These are phyloP conservation scores for Caenorhabditis sp. DNA, from an alignment of 2,888 invertebrate genomes.

Conservation along the genomic window DNA sequence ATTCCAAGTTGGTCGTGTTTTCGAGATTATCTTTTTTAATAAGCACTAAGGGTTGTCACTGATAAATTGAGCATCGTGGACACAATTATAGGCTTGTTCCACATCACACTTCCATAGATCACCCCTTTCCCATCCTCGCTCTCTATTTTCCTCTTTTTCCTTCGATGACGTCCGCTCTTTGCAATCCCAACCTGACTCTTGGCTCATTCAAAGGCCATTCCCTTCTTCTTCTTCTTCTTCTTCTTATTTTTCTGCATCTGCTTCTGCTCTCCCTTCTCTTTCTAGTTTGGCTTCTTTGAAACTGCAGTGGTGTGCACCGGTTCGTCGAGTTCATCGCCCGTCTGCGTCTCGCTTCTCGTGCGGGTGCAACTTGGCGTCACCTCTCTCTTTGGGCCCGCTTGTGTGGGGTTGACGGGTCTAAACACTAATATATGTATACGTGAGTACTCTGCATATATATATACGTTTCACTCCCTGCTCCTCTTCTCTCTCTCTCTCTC, in stretches of 20 bases:
- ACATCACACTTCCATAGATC: background rate
- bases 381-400: background rate
- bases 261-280: background rate
- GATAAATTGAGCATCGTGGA: no score
- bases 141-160: background rate
- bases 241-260: no score
- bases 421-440: background rate
- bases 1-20: background rate
- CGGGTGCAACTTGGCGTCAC: slow-evolving; percentile 19
- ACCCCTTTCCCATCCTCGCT: background rate
- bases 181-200: slow-evolving; percentile 4
- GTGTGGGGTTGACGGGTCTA: background rate
- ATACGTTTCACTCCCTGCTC: no score
- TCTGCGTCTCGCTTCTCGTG: background rate
- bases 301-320: background rate
- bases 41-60: no score
- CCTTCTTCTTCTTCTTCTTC: background rate
- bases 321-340: background rate
- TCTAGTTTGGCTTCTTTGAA: slow-evolving; percentile 4
- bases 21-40: background rate
- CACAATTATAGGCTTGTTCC: no score
- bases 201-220: background rate
- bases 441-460: no score
- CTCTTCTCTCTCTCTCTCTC: no score
- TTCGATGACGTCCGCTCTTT: slow-evolving; percentile 2